Conservation (phyloP, 2,113 vertebrate genomes). For the Sus scrofa region T2T-Sscrofa CM000826.6:116237001-116237500, state of each 20-base stretch:
- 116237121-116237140: no score
- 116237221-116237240: background rate
- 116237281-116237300: background rate
- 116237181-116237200: background rate
- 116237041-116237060: background rate
- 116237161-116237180: background rate
- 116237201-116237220: constrained; percentile 9
- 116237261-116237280: background rate
- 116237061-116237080: no score
- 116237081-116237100: no score
- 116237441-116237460: background rate
- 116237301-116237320: background rate
- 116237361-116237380: background rate
- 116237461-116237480: background rate
- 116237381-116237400: constrained; percentile 26
- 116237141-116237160: no score
- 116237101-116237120: no score
- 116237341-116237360: background rate
- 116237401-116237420: constrained; percentile 48
- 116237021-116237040: background rate
- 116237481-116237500: fast-evolving
- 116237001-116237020: background rate
- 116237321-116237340: background rate
- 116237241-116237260: background rate
- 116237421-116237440: background rate